phyloP scores from a whole-genome alignment of 1,140 invertebrate species.

The Drosophila kepulauana region DNA sequence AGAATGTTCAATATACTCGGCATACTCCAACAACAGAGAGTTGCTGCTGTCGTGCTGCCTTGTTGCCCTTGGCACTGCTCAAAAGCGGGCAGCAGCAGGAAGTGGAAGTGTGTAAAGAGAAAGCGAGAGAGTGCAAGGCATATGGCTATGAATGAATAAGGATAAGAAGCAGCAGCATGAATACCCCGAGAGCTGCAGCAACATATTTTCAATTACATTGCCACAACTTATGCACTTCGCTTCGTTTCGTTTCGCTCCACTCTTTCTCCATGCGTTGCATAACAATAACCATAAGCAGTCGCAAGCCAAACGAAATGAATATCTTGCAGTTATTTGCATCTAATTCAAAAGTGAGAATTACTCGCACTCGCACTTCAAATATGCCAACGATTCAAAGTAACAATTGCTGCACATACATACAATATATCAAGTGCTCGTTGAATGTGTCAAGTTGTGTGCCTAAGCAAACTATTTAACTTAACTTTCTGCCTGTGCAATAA shows the following conservation, averaged over 20 bases:
- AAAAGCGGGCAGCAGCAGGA: background rate
- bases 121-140: background rate
- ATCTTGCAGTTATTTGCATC: constrained; percentile 17
- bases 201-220: constrained; percentile 59
- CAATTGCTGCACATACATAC: too few species aligned
- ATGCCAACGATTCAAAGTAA: background rate
- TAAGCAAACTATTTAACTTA: constrained; percentile 12
- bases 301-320: constrained; percentile 31
- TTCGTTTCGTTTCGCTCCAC: background rate
- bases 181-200: constrained; percentile 24
- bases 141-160: constrained; percentile 25
- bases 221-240: constrained; percentile 32
- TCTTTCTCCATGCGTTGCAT: constrained; percentile 28
- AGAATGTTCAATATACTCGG: constrained; percentile 54
- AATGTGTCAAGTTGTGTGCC: constrained; percentile 20
- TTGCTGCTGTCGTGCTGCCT: constrained; percentile 24
- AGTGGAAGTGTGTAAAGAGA: background rate
- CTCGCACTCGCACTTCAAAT: background rate
- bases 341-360: constrained; percentile 28
- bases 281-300: constrained; percentile 50
- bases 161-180: constrained; percentile 12
- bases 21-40: background rate
- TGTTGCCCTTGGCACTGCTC: constrained; percentile 33
- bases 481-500: background rate
- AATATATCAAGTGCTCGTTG: constrained; percentile 22